Base-by-base conservation (phyloP, 1,140 invertebrate genomes). In the Drosophila malerkotliana region DNA sequence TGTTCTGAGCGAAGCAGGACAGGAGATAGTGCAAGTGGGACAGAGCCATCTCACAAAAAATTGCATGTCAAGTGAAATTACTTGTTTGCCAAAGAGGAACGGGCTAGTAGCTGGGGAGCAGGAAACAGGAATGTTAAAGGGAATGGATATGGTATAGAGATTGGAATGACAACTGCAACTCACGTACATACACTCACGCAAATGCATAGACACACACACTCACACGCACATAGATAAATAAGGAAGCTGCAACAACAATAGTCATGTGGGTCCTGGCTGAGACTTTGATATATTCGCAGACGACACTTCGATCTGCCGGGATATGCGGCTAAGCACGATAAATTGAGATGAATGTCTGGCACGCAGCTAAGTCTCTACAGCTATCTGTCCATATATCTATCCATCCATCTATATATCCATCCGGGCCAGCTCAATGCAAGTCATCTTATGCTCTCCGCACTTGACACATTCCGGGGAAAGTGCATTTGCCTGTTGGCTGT, bases 21-120 rank as follows among this genome's bases (percentile, higher is more conserved):
- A 14, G 41, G 15, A 44, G n/a, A 44, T 18, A 2, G 41, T 14
- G 14, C 39, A 1, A 41, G 32, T 32, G 32, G 32, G 34, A 37
- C 10, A n/a, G 10, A 37, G 10, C 10, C 6, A 59, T 59, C 69
- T 64, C 26, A 78, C 58, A 82, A 81, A 87, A 82, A 88, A 83
- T 83, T 82, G 79, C 79, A 88, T 87, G 83, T 79, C 79, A 87
- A 88, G 83, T 83, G 79, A 87, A 87, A 82, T 87, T 82, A 87
- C 83, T 83, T 82, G 83, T 88, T 88, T 83, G 79, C 76, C 63
- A 71, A 77, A 71, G 66, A 69, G 72, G 56, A 76, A 54, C 49
- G 55, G 63, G 73, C 26, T 51, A 47, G 37, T 53, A 34, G 59
- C 15, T 21, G 5, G 15, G 34, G 32, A 34, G 10, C 34, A 37